A percentile compares a stretch with the other conserved stretches of the same genome.
phyloP scores from a whole-genome alignment of 2,888 invertebrate species.

The Hirtodrosophila alboralis region DNA sequence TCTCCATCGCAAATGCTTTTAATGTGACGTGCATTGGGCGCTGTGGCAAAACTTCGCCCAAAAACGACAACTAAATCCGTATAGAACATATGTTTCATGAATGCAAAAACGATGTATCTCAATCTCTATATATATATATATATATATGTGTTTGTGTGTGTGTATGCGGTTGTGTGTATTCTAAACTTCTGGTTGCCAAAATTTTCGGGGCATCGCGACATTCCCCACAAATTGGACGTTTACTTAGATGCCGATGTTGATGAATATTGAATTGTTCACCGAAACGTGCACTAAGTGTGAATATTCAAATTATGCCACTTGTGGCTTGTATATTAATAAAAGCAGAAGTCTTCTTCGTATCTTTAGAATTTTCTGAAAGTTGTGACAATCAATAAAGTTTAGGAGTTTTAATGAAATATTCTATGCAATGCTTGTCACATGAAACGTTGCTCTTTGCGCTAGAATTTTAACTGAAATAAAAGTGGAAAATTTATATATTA shows the following conservation, averaged over 20 bases:
- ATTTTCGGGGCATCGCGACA: conserved; percentile 25
- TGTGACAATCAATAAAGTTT: no score
- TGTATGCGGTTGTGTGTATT: conserved; percentile 30
- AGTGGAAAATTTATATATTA: no score
- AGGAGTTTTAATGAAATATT: no score
- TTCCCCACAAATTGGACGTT: conserved; percentile 24
- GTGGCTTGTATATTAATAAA: not conserved
- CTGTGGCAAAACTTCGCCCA: conserved; percentile 53
- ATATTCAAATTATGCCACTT: conserved; percentile 21
- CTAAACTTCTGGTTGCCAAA: conserved; percentile 43
- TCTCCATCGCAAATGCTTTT: conserved; percentile 52
- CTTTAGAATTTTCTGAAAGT: no score
- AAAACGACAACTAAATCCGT: conserved; percentile 61
- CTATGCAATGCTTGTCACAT: no score
- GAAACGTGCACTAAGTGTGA: conserved; percentile 8
- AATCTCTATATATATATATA: conserved; percentile 27
- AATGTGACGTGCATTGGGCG: conserved; percentile 57
- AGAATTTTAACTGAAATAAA: no score
- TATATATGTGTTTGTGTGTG: conserved; percentile 7
- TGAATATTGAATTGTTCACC: conserved; percentile 47
- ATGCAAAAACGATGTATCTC: conserved; percentile 69
- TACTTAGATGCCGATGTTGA: conserved; percentile 26
- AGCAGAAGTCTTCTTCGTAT: not conserved
- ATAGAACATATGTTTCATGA: conserved; percentile 63
- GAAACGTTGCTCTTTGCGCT: no score